These are phyloP conservation scores for Epinotia nisella DNA, from an alignment of 2,888 invertebrate genomes.

Conservation along the genomic window DNA sequence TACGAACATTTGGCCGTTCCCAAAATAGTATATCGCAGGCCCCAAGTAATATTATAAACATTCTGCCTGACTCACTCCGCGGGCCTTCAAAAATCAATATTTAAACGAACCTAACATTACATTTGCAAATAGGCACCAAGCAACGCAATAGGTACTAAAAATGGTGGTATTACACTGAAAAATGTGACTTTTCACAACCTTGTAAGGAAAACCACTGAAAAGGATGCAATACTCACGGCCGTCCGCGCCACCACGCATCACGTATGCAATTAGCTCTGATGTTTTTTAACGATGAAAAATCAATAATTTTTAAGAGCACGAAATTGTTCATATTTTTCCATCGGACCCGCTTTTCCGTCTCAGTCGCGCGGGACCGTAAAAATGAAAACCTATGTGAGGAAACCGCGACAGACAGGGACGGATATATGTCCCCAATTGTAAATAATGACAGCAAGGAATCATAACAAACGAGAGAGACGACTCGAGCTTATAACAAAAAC, in stretches of 20 bases:
- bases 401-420: conserved; percentile 75
- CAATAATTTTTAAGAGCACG: conserved; percentile 82
- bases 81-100: conserved; percentile 75
- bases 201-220: conserved; percentile 69
- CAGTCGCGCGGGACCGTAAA: conserved; percentile 74
- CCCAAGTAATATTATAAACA: conserved; percentile 83
- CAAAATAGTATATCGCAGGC: conserved; percentile 80
- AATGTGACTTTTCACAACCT: conserved; percentile 76
- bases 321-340: conserved; percentile 82
- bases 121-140: conserved; percentile 50
- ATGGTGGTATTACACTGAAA: conserved; percentile 77
- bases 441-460: conserved; percentile 79
- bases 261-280: conserved; percentile 74
- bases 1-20: conserved; percentile 79
- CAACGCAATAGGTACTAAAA: conserved; percentile 56
- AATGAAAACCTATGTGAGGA: conserved; percentile 81
- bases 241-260: conserved; percentile 64
- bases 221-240: conserved; percentile 63
- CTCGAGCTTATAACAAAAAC: conserved; percentile 66
- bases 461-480: conserved; percentile 79
- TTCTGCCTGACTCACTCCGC: conserved; percentile 69
- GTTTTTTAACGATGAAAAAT: conserved; percentile 81
- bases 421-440: conserved; percentile 76
- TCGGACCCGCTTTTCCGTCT: conserved; percentile 72
- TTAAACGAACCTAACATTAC: conserved; percentile 64